A percentile compares a stretch with the other conserved stretches of the same genome.
These are phyloP conservation scores for Rousettus leschenaultii DNA, from an alignment of 2,113 vertebrate genomes.

Conservation along the genomic window DNA sequence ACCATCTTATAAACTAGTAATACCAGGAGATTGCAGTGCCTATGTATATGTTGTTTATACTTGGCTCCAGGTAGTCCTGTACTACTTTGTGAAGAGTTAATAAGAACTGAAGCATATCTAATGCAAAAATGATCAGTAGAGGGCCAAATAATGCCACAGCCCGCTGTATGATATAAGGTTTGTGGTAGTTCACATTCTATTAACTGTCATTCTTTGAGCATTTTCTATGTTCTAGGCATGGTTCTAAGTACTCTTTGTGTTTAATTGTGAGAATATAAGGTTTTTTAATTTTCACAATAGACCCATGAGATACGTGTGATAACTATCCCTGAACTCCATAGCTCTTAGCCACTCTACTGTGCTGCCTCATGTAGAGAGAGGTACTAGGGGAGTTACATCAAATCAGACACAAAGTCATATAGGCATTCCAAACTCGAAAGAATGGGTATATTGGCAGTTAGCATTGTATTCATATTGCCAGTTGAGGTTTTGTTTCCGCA, in stretches of 20 bases:
- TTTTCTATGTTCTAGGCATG: background rate
- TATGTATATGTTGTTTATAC: background rate
- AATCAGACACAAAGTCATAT: background rate
- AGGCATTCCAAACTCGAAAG: background rate
- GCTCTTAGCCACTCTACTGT: background rate
- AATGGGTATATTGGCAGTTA: background rate
- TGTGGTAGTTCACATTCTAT: background rate
- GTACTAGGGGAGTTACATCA: background rate
- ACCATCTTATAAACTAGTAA: background rate
- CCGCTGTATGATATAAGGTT: background rate
- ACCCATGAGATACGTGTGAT: background rate
- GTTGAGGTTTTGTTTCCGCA: constrained; percentile 31
- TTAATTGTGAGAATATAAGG: background rate
- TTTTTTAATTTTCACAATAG: background rate
- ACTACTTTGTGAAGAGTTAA: background rate
- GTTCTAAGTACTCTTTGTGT: background rate
- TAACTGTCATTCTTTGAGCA: background rate
- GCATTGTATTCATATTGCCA: background rate
- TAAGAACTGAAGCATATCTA: background rate
- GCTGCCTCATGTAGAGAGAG: background rate
- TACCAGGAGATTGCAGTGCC: background rate
- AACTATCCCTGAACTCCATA: background rate
- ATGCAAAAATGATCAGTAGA: background rate
- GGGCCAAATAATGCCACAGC: background rate
- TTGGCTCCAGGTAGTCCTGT: background rate